Evolutionary conservation across 2,888 invertebrate genomes (phyloP), one percentile per base, ranked within the genome.

Genomic region (Dendrolimus pini): DNA sequence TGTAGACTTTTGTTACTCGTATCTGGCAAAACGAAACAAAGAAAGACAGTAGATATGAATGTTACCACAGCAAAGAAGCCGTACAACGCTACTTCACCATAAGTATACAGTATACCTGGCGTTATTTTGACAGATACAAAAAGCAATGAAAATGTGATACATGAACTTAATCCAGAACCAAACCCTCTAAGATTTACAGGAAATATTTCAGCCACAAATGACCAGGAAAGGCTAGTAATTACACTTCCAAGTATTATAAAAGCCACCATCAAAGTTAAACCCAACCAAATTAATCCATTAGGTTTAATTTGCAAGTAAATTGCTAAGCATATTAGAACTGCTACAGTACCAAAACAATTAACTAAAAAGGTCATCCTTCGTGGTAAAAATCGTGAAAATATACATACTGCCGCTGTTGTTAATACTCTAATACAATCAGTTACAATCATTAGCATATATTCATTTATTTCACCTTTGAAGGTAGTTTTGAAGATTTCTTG

Each of bases 1-100:
- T 75, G 93, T 83, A 74, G 95, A 92, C 85, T 96, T 94, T 77
- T 96, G 92, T 68, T 92, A 64, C 74, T 73, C 0, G 83, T 83
- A 55, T 83, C 82, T 8, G 82, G 82, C 56, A 83, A 61, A 30
- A 77, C 62, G 61, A 77, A 80, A 56, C 62, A 63, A 53, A 83
- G 61, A 7, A 68, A 54, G 12, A 75, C 18, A 14, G 70, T 66
- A 47, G 70, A 62, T 41, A 75, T 12, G 3, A 75, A 59, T 0
- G 77, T 75, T 0, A 74, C 56, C 9, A 62, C 54, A 7, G 76
- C 78, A 66, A 72, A 82, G 13, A 61, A 58, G 3, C 61, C 64
- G 60, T 76, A 83, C 70, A 82, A 67, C 1, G 64, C 66, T n/a
- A 57, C 41, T 18, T 68, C 72, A 7, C 82, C 83, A 60, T 59